A percentile compares a stretch with the other conserved stretches of the same genome.
Conservation (phyloP, 2,113 vertebrate species). For the Macrotis lagotis region DNA sequence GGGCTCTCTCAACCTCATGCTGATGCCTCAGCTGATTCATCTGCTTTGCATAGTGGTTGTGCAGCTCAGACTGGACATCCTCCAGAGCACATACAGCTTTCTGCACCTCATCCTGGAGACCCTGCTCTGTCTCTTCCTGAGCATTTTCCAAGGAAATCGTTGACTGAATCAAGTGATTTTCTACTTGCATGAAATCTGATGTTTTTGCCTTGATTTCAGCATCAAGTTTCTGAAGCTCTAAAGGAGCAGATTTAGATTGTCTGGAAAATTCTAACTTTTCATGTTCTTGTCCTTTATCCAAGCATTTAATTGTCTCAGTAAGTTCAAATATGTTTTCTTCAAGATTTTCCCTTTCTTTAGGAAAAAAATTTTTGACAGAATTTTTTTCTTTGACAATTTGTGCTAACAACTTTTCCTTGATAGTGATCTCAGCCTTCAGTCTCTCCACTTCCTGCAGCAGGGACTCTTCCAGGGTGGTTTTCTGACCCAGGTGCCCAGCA, state of each 20-base stretch:
- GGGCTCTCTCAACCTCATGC: conserved; percentile 78
- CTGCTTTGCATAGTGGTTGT: conserved; percentile 76
- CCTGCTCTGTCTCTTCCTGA: conserved; percentile 73
- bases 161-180: conserved; percentile 75
- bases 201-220: conserved; percentile 83
- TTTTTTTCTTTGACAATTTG: conserved; percentile 78
- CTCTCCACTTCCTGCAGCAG: conserved; percentile 73
- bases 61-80: conserved; percentile 71
- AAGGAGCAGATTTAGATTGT: conserved; percentile 82
- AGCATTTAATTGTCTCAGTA: conserved; percentile 76
- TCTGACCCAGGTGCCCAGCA: conserved; percentile 79
- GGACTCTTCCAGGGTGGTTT: conserved; percentile 61
- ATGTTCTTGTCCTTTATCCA: conserved; percentile 80
- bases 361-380: conserved; percentile 73
- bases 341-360: conserved; percentile 63
- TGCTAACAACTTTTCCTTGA: conserved; percentile 74
- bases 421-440: conserved; percentile 77
- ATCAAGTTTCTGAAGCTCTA: conserved; percentile 80
- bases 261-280: conserved; percentile 85
- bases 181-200: conserved; percentile 81
- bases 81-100: conserved; percentile 62
- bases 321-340: conserved; percentile 81
- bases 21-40: conserved; percentile 75
- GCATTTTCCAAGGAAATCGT: conserved; percentile 69
- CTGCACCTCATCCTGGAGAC: conserved; percentile 75